phyloP scores from a whole-genome alignment of 2,888 invertebrate genomes.

The Xestia sexstrigata region DNA sequence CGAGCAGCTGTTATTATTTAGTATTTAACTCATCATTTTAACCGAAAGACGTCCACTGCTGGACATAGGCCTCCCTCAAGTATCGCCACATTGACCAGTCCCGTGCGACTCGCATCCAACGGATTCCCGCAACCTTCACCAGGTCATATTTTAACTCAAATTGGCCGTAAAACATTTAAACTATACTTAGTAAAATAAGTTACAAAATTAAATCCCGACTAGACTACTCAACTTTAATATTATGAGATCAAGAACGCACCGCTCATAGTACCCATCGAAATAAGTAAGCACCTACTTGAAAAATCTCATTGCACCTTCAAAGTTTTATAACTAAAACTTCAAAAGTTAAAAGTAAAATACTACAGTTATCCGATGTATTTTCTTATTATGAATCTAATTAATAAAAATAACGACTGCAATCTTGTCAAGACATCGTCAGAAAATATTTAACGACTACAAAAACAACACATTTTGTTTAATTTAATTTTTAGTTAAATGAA shows the following conservation, averaged over 20 bases:
- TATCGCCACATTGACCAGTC: too few relatives aligned
- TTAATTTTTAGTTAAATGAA: conserved; percentile 20
- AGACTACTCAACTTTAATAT: not conserved
- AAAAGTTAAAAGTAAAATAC: too few relatives aligned
- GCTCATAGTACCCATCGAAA: not conserved
- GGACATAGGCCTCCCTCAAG: too few relatives aligned
- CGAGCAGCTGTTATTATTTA: too few relatives aligned
- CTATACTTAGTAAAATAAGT: not conserved
- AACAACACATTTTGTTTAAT: conserved; percentile 12
- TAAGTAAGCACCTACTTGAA: not conserved
- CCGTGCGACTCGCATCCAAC: too few relatives aligned
- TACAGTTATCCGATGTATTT: conserved; percentile 6
- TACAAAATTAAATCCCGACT: not conserved
- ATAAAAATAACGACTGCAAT: conserved; percentile 31
- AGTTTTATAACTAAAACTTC: conserved; percentile 21
- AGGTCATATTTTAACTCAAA: not conserved
- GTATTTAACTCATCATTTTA: too few relatives aligned
- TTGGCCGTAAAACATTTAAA: not conserved
- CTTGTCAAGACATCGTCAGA: conserved; percentile 4
- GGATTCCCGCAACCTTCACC: too few relatives aligned
- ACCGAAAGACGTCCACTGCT: too few relatives aligned
- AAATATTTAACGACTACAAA: conserved; percentile 35
- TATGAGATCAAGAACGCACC: not conserved
- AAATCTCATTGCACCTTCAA: conserved; percentile 25
- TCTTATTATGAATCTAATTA: conserved; percentile 30